phyloP scores from a whole-genome alignment of 2,113 vertebrate species.

The Poecile atricapillus region DNA sequence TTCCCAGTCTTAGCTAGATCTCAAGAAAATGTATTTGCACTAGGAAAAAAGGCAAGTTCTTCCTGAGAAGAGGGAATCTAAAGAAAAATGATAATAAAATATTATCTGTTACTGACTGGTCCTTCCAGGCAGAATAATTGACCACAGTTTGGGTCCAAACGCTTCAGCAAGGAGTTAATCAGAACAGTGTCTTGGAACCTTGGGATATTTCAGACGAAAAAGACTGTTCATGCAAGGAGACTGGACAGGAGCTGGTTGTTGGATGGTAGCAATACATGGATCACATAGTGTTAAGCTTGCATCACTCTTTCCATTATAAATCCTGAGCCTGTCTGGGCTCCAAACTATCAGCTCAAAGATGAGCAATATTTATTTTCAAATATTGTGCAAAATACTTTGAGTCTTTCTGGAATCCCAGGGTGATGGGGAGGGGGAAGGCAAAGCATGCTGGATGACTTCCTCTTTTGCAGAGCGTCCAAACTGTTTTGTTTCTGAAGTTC shows the following conservation, averaged over 20 bases:
- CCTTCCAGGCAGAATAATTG: not conserved
- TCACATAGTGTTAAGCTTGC: constrained; percentile 36
- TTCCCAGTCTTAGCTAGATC: not conserved
- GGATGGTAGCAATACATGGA: constrained; percentile 39
- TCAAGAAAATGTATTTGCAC: not conserved
- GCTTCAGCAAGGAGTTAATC: constrained; percentile 45
- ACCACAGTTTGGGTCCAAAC: not conserved
- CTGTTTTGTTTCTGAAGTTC: constrained; percentile 47
- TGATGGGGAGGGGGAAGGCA: not conserved
- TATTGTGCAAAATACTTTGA: constrained; percentile 62
- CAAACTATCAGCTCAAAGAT: constrained; percentile 45
- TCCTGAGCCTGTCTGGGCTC: not conserved
- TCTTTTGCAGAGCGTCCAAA: constrained; percentile 24
- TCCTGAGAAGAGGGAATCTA: not conserved
- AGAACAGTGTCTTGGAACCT: not conserved
- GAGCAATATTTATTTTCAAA: constrained; percentile 70
- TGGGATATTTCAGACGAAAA: constrained; percentile 10
- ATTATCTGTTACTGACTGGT: not conserved
- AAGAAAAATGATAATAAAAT: not conserved
- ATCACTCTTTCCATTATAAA: constrained; percentile 60
- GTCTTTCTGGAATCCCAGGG: constrained; percentile 36
- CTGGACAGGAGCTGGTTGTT: constrained; percentile 11
- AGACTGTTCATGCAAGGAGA: not conserved
- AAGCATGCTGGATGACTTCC: constrained; percentile 35
- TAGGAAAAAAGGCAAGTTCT: not conserved